Base-by-base conservation (phyloP, 2,113 vertebrate genomes). In the Cricetomys ansorgei region DNA sequence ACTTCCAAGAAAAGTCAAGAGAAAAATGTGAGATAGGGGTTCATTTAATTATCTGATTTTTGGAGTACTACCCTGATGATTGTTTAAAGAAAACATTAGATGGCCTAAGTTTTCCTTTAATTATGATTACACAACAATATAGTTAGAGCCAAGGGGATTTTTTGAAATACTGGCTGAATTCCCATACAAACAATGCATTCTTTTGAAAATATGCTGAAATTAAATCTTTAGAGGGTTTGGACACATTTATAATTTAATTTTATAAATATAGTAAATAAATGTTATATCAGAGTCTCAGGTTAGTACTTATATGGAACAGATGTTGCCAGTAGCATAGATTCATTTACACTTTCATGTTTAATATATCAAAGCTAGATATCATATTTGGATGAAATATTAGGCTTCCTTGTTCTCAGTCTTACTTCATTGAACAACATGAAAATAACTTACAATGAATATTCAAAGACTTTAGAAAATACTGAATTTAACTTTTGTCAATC, bases 161-260 rank as follows among this genome's bases (percentile, higher is more conserved):
- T 73, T 57, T 89, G 0, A 91, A 97, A 94, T 59, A 64, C 17
- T 70, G 37, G 13, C 23, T 80, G 84, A 96, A 91, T 94, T 92
- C 45, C 84, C 12, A 25, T 31, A 23, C 5, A 91, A 92, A 88
- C 40, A 88, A 95, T 87, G 37, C 23, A 67, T 65, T n/a, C 43
- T 91, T 96, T 95, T 13, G 13, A 88, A 97, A 96, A 83, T n/a
- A 27, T 86, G 73, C 77, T 76, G 17, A 91, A 64, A 95, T n/a
- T 92, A 57, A 89, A 31, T 37, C 9, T n/a, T 84, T 76, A 76
- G 48, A 94, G 79, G 16, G 15, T 89, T 29, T 96, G 40, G 6
- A 34, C 69, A 69, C 48, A 89, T 92, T 91, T 95, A 21, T 13
- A 89, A 92, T 25, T 75, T 95, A 93, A 89, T 65, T 94, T 88